phyloP scores from a whole-genome alignment of 2,113 vertebrate genomes.

The Cottus gobio region DNA sequence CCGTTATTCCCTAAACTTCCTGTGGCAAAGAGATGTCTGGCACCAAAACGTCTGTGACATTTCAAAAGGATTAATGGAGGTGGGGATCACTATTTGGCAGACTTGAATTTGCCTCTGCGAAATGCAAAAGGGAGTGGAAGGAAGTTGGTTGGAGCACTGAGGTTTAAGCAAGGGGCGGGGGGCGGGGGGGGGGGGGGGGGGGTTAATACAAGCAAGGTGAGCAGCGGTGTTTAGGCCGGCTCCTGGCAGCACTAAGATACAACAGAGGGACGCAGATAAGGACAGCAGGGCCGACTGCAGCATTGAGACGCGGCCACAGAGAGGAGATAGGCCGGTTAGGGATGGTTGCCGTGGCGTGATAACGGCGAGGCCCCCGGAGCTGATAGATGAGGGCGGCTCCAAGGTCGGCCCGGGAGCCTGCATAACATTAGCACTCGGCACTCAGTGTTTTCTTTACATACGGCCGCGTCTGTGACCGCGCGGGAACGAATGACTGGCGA shows the following conservation, averaged over 20 bases:
- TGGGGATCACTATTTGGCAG: conserved; percentile 8
- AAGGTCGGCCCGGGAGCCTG: conserved; percentile 61
- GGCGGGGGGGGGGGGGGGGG: not conserved
- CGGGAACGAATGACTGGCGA: not conserved
- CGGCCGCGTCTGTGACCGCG: not conserved
- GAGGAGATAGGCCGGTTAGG: conserved; percentile 25
- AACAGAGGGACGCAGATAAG: conserved; percentile 33
- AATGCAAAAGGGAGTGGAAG: not conserved
- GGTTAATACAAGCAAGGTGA: not conserved
- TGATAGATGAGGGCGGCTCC: conserved; percentile 64
- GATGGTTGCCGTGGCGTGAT: conserved; percentile 50
- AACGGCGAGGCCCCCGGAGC: conserved; percentile 34
- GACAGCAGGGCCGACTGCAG: conserved; percentile 14
- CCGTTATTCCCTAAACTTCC: not conserved
- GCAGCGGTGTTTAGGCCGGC: not conserved
- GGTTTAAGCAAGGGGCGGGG: not conserved
- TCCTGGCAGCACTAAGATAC: conserved; percentile 19
- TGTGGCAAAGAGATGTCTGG: not conserved
- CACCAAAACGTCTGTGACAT: conserved; percentile 6
- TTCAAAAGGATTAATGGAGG: conserved; percentile 30
- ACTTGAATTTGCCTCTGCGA: not conserved
- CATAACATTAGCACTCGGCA: conserved; percentile 43
- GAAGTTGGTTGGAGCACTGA: not conserved
- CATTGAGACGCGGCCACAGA: conserved; percentile 45
- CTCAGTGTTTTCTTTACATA: not conserved